Conservation (phyloP, 1,140 invertebrate genomes). For the Euura saliciscinereae region DNA sequence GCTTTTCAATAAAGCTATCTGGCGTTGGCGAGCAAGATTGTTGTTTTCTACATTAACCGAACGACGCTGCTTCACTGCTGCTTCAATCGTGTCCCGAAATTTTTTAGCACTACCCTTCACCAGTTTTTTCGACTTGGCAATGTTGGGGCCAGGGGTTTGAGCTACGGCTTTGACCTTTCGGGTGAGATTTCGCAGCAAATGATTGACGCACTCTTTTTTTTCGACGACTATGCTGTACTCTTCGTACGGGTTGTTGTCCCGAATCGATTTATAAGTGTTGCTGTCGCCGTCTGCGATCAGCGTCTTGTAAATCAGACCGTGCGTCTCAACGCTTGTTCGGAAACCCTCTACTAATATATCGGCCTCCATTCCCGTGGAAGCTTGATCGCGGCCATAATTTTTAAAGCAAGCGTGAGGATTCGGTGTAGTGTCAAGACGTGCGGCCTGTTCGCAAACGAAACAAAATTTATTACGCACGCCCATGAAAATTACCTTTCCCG, state of each 20-base stretch:
- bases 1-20: too few species aligned
- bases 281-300: slow-evolving; percentile 36
- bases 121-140: too few species aligned
- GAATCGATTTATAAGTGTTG: slow-evolving; percentile 23
- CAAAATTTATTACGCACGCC: slow-evolving; percentile 53
- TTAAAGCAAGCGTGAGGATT: slow-evolving; percentile 37
- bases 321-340: slow-evolving; percentile 29
- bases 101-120: too few species aligned
- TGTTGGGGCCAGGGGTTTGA: too few species aligned
- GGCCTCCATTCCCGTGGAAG: slow-evolving; percentile 37
- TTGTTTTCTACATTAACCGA: too few species aligned
- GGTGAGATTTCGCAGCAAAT: too few species aligned
- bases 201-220: too few species aligned
- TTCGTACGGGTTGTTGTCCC: slow-evolving; percentile 23
- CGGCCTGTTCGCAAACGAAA: slow-evolving; percentile 36
- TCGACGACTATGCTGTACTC: slow-evolving; percentile 25
- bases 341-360: slow-evolving; percentile 41
- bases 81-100: too few species aligned
- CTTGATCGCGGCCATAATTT: slow-evolving; percentile 32
- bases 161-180: too few species aligned
- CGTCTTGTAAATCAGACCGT: slow-evolving; percentile 28
- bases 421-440: slow-evolving; percentile 21
- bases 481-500: slow-evolving; percentile 49
- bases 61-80: too few species aligned
- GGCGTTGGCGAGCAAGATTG: too few species aligned